Conservation (phyloP, 2,888 invertebrate species). For the Muschampia staudingeri region DNA sequence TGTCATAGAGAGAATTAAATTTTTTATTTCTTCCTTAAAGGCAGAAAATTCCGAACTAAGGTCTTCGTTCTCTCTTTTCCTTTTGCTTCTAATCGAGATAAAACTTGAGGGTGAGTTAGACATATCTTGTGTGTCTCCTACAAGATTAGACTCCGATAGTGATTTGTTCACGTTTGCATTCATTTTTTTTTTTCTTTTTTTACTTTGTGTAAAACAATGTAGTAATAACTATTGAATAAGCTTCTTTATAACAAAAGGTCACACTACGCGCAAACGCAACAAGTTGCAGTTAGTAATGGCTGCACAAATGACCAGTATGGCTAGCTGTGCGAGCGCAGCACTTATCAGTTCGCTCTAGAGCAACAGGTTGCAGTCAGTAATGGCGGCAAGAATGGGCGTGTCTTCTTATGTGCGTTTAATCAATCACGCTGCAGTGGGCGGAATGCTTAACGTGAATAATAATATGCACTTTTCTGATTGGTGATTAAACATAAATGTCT, state of each 20-base stretch:
- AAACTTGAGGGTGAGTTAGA: not conserved
- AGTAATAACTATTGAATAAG: too few relatives aligned
- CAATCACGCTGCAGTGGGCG: not conserved
- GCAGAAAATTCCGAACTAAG: not conserved
- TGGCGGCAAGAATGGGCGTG: not conserved
- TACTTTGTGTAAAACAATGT: too few relatives aligned
- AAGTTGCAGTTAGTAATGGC: too few relatives aligned
- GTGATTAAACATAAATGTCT: not conserved
- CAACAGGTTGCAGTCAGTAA: too few relatives aligned
- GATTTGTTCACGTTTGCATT: not conserved
- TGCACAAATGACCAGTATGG: too few relatives aligned
- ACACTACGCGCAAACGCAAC: too few relatives aligned
- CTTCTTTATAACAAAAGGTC: too few relatives aligned
- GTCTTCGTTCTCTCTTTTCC: not conserved
- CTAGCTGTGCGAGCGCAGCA: too few relatives aligned
- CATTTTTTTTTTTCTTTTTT: not conserved
- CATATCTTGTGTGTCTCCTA: not conserved
- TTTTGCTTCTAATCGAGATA: not conserved
- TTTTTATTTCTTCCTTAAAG: not conserved
- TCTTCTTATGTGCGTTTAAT: not conserved
- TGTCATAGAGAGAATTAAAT: too few relatives aligned
- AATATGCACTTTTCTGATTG: not conserved
- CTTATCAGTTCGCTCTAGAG: too few relatives aligned
- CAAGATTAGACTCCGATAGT: not conserved
- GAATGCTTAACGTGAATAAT: not conserved